Base-by-base conservation (phyloP, 2,888 invertebrate genomes). In the Leistus spinibarbis region DNA sequence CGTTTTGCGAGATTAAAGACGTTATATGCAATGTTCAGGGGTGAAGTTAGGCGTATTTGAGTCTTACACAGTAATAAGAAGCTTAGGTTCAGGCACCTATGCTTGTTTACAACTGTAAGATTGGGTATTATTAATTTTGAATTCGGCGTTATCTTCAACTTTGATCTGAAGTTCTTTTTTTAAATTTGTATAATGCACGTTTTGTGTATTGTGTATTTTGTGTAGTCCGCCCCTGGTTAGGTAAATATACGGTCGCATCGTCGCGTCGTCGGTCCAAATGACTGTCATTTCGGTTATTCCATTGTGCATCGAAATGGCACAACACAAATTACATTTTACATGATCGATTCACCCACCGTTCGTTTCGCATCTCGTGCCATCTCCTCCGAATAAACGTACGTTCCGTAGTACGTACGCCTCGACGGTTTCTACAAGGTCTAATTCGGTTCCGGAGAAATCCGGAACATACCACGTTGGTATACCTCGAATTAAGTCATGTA, bases 251-350 rank as follows among this genome's bases (percentile, higher is more conserved):
- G 60, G 22, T 17, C 19, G 22, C 16, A 4, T 60, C 19, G 60
- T 10, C 17, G 22, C 60, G 17, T 60, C 5, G 54, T 2, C 17
- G 22, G 60, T 60, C 60, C 60, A 72, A 72, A 65, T 72, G 72
- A 72, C 65, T 72, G 72, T 66, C 56, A 72, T 65, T 72, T 72
- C 57, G 72, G 65, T 66, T 66, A 72, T 72, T 65, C 72, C 65
- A 72, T 65, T 72, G 72, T 66, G 66, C 72, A 72, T 56, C 65
- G 56, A 66, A 72, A 72, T 72, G 56, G 72, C 57, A 65, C 72
- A 66, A 72, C 57, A 72, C 57, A 72, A 72, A 72, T 72, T 72
- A 66, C 72, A 72, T 72, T 72, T 72, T 66, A 72, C 72, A 66
- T 72, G 65, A 71, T 71, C 71, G 64, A 71, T 71, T 71, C 63